phyloP scores from a whole-genome alignment of 2,113 vertebrate genomes.

The Protomyctophum bolini region DNA sequence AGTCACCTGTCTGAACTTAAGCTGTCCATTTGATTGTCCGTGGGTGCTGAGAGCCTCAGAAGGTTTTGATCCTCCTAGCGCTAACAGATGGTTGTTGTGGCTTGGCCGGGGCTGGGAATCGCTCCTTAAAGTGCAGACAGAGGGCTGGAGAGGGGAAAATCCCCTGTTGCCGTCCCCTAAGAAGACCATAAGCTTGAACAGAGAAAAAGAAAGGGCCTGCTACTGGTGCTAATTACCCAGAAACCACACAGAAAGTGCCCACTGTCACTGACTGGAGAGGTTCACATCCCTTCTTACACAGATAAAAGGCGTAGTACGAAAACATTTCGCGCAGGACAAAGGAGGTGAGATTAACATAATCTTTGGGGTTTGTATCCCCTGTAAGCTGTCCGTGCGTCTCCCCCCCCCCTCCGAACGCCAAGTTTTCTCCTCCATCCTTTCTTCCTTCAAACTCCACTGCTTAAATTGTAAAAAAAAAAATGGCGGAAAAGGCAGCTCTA shows the following conservation, averaged over 20 bases:
- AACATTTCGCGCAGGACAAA: conserved; percentile 99
- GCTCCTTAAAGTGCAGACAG: conserved; percentile 86
- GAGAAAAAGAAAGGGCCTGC: conserved; percentile 97
- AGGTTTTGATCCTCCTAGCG: conserved; percentile 89
- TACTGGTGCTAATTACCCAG: conserved; percentile 99
- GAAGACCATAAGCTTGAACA: conserved; percentile 99
- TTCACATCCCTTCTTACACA: conserved; percentile 98
- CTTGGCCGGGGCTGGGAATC: conserved; percentile 84
- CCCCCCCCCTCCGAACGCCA: conserved; percentile 10
- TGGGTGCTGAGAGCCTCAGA: conserved; percentile 76
- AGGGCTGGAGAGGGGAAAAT: conserved; percentile 88
- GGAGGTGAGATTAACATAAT: conserved; percentile 98
- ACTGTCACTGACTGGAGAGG: conserved; percentile 98
- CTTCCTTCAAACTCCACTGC: conserved; percentile 44
- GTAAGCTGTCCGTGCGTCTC: conserved; percentile 96
- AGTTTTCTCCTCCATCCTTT: conserved; percentile 21
- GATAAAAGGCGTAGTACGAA: conserved; percentile 99
- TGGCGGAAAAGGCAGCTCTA: no score
- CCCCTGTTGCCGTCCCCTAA: conserved; percentile 94
- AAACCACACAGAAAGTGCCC: conserved; percentile 99
- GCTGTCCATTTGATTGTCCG: conserved; percentile 83
- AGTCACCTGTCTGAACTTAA: conserved; percentile 84
- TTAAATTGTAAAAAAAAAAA: conserved; percentile 2
- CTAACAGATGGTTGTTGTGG: conserved; percentile 96
- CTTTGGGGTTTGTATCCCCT: conserved; percentile 95